Evolutionary conservation across 2,113 vertebrate genomes (phyloP).

Genomic region (Melanerpes formicivorus): DNA sequence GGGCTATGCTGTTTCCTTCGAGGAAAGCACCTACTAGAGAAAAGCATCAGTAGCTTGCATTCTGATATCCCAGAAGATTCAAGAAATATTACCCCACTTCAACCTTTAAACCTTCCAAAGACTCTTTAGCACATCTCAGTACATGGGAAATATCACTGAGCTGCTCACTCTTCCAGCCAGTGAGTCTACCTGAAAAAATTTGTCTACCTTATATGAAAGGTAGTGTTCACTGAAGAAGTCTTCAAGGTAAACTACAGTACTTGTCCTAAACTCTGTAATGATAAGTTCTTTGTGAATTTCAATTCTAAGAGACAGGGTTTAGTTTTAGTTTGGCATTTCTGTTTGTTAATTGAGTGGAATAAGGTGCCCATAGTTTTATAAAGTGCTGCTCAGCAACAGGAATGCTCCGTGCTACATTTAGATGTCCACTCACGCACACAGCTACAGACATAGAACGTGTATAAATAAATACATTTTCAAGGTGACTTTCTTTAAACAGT

Average conservation of each 20-base stretch:
- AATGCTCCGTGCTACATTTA: background rate
- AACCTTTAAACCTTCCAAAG: background rate
- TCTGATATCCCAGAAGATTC: background rate
- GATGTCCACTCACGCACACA: background rate
- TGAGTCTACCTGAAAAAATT: background rate
- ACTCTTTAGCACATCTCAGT: background rate
- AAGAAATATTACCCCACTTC: background rate
- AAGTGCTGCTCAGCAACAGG: background rate
- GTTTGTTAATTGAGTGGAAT: background rate
- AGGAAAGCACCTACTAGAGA: background rate
- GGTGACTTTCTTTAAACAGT: constrained; percentile 13
- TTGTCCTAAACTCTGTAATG: background rate
- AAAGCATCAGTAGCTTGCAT: background rate
- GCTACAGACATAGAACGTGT: background rate
- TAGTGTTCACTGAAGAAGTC: background rate
- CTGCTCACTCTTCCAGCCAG: background rate
- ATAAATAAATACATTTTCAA: constrained; percentile 30
- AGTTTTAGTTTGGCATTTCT: background rate
- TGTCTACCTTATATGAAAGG: background rate
- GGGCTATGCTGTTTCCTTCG: background rate
- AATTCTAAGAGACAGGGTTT: fast-evolving
- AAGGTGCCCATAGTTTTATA: background rate
- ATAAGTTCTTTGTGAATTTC: background rate
- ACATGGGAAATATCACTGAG: background rate
- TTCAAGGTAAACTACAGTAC: background rate